Base-by-base conservation (phyloP, 2,797 vertebrate genomes). In the Gambusia yucatana region DNA sequence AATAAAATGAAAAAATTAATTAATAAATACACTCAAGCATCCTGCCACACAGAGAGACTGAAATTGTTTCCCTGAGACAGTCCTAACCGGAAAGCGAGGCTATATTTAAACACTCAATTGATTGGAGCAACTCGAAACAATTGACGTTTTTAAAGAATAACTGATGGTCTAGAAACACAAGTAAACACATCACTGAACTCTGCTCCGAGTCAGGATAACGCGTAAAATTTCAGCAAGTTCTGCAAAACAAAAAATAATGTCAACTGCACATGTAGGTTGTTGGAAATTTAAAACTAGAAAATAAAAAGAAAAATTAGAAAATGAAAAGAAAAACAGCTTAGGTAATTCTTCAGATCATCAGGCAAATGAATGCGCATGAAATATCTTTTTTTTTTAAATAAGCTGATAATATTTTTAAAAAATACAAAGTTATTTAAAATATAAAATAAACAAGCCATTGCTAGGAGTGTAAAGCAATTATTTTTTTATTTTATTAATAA, bases 101-200 rank as follows among this genome's bases (percentile, higher is more conserved):
- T 85, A 87, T 81, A 87, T 91, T 84, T 89, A 84, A 80, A 83
- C 70, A 48, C 61, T 47, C 6, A 71, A 84, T 72, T 86, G 83
- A 88, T 74, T 81, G 77, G 57, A 77, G 67, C 78, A 77, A 88
- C 82, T 84, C 69, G 78, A 81, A 84, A 41, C 87, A 46, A 76
- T 6, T 52, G 55, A 78, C 57, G 73, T 82, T 84, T 83, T 72
- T 61, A 76, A 73, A 41, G 55, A 72, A 77, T 50, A 48, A 50
- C 6, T 73, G 78, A 87, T 79, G 28, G 77, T 14, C 73, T 39
- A 67, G 44, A 76, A 71, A 48, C 61, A 33, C 30, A 65, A 63
- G 36, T 59, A 83, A 77, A 73, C 80, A 22, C 73, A 5, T 25
- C 10, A 65, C 28, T 47, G 59, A 44, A 39, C 50, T 75, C 74